Conservation (phyloP, 2,888 invertebrate species). For the Drosophila basisetae region DNA sequence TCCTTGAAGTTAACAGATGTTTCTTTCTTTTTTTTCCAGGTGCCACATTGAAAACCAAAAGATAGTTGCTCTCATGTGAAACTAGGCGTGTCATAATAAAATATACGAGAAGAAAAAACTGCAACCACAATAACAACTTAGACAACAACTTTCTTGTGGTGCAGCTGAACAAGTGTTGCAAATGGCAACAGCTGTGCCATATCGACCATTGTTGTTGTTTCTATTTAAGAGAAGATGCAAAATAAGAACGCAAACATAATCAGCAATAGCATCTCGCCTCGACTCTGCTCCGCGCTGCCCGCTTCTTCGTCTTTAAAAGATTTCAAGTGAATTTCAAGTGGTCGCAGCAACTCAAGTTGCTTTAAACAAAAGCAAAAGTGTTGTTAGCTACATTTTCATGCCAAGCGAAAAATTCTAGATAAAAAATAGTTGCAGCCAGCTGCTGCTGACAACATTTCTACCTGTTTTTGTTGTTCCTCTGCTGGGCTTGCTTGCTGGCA, state of each 20-base stretch:
- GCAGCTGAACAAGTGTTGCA: constrained; percentile 54
- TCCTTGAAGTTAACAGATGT: constrained; percentile 55
- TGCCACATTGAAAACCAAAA: constrained; percentile 13
- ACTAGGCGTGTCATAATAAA: constrained; percentile 43
- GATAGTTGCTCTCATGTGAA: constrained; percentile 18
- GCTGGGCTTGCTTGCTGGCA: constrained; percentile 17
- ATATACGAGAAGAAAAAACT: constrained; percentile 14
- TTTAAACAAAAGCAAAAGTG: constrained; percentile 76
- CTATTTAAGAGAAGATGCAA: background rate
- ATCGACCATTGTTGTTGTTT: background rate
- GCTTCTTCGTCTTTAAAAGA: constrained; percentile 7
- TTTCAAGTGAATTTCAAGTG: constrained; percentile 42
- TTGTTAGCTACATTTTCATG: constrained; percentile 50
- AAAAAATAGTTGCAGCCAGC: constrained; percentile 59
- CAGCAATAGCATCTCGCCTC: constrained; percentile 22
- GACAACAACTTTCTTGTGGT: constrained; percentile 43
- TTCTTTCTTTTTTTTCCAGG: background rate
- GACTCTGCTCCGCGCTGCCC: background rate
- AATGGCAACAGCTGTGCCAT: constrained; percentile 54
- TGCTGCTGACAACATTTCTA: constrained; percentile 56
- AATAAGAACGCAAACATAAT: constrained; percentile 35
- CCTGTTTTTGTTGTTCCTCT: constrained; percentile 15
- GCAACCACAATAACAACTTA: constrained; percentile 49
- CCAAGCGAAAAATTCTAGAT: constrained; percentile 64
- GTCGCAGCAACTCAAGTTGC: constrained; percentile 21